Evolutionary conservation across 2,797 vertebrate species (phyloP).

Genomic region (Iguana delicatissima): DNA sequence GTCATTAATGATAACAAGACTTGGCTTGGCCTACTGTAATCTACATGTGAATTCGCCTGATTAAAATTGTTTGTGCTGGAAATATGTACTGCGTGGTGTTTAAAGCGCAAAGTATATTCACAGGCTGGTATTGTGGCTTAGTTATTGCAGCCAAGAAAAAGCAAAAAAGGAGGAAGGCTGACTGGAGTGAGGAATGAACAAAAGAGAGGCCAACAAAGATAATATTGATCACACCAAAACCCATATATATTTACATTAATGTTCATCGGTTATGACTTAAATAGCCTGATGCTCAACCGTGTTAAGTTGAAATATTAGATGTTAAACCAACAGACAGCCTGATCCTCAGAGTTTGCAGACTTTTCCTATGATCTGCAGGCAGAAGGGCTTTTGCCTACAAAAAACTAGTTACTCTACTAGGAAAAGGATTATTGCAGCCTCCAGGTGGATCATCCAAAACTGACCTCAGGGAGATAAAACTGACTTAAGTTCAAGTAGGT

Average conservation of each 20-base stretch:
- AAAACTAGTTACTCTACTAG: not conserved
- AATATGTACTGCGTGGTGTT: constrained; percentile 39
- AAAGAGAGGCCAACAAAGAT: not conserved
- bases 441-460: not conserved
- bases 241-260: constrained; percentile 17
- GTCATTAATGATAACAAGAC: constrained; percentile 72
- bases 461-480: not conserved
- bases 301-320: constrained; percentile 10
- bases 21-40: constrained; percentile 61
- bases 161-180: constrained; percentile 10
- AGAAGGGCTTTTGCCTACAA: not conserved
- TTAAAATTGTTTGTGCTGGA: constrained; percentile 78
- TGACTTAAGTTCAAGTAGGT: not conserved
- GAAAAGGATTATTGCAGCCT: not conserved
- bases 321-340: not conserved
- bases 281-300: not conserved
- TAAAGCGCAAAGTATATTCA: constrained; percentile 62
- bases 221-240: constrained; percentile 37
- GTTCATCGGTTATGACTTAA: constrained; percentile 11
- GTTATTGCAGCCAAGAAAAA: constrained; percentile 20
- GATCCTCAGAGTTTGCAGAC: not conserved
- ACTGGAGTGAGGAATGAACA: constrained; percentile 10
- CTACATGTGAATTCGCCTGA: constrained; percentile 77
- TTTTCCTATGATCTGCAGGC: not conserved
- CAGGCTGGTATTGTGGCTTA: constrained; percentile 35